These are phyloP conservation scores for Pocillopora meandrina DNA, from an alignment of 92 coral and sea anemone species.

Conservation along the genomic window DNA sequence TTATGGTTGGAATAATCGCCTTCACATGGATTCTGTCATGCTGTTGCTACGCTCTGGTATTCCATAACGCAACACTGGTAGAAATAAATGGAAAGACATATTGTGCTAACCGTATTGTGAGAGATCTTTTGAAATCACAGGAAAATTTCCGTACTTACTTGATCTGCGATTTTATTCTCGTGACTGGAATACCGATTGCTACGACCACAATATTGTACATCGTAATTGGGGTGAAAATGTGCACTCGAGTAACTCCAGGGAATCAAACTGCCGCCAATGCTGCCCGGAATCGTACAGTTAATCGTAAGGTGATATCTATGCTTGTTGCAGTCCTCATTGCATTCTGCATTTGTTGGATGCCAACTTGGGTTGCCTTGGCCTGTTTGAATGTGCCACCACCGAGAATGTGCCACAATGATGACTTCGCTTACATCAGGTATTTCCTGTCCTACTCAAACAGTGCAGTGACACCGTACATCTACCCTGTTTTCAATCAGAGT, in stretches of 20 bases:
- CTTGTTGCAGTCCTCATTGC: slow-evolving; percentile 8
- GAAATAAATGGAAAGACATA: slow-evolving; percentile 3
- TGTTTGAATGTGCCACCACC: neutral
- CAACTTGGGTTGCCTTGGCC: neutral
- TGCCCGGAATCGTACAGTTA: slow-evolving; percentile 1
- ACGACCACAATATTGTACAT: neutral
- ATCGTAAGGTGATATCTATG: slow-evolving; percentile 32
- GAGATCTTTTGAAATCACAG: slow-evolving; percentile 3
- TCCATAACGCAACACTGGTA: neutral
- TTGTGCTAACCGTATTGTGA: neutral
- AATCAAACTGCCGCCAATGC: neutral
- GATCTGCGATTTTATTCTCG: neutral
- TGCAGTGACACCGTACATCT: slow-evolving; percentile 31
- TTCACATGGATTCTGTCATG: slow-evolving; percentile 12
- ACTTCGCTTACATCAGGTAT: slow-evolving; percentile 11
- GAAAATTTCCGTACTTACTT: slow-evolving; percentile 4
- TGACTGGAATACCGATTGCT: neutral
- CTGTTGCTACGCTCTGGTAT: slow-evolving; percentile 3
- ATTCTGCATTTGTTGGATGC: slow-evolving; percentile 22
- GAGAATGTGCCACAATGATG: slow-evolving; percentile 1
- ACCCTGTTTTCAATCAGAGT: slow-evolving; percentile 35
- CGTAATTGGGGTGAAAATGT: slow-evolving; percentile 14
- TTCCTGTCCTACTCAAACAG: slow-evolving; percentile 29
- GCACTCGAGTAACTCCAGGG: slow-evolving; percentile 10
- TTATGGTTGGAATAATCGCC: slow-evolving; percentile 1